Base-by-base conservation (phyloP, 2,797 vertebrate genomes). In the Thalassophryne amazonica region DNA sequence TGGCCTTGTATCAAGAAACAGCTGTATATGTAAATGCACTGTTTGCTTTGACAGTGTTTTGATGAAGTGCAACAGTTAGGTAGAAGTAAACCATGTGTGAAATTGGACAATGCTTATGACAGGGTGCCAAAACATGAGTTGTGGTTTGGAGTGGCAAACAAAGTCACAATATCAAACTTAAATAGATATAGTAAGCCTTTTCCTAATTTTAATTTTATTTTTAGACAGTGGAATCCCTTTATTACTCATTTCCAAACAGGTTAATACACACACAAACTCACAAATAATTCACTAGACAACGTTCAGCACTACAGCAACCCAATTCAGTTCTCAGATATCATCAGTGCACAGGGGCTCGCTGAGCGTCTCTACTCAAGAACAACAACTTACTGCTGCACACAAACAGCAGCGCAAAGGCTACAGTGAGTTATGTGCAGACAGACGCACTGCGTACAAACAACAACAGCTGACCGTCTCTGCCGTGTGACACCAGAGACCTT, bases 241-340 rank as follows among this genome's bases (percentile, higher is more conserved):
- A 39, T 62, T 38, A 68, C 49, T 46, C 1, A 57, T 30, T 54
- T 47, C 12, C 10, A 60, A 27, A 25, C 6, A 60, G 59, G 69
- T 13, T 25, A 68, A 79, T 68, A 50, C 15, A n/a, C 12, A 55
- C 25, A 52, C 41, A 2, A 52, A 71, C 54, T 57, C 54, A 82
- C 68, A 77, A 86, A 88, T 86, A 71, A 85, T 86, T 88, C 38
- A 84, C 51, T 22, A 75, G 63, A 68, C 48, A 31, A 60, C 61
- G 60, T 63, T 66, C 60, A 69, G 63, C 63, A 42, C 15, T 11
- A 12, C 41, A 49, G 67, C 67, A 69, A 69, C 56, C 49, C 45
- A 43, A 51, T 25, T 64, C 48, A 35, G 29, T 27, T 75, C 76
- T 86, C 80, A 54, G 15, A 68, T 83, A 39, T 78, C 83, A 38